Evolutionary conservation across 2,888 invertebrate species (phyloP), one percentile per base, ranked within the genome.

Genomic region (Molorchus minor): DNA sequence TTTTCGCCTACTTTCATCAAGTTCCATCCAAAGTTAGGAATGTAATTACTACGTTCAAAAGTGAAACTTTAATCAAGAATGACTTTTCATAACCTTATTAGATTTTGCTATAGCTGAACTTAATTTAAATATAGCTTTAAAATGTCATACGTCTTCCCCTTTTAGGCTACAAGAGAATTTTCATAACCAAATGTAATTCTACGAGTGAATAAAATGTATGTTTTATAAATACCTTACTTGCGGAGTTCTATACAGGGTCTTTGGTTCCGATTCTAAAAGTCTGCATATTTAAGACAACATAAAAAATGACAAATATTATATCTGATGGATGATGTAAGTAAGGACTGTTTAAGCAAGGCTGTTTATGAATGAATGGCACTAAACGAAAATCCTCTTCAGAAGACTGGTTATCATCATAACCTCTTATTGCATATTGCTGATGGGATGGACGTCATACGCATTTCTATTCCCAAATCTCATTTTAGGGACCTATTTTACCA

Each of bases 1-100:
- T 43, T 8, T n/a, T 10, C 13, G 7, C 25, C 43, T 20, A 20
- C 43, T 17, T 36, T 38, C 49, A 1, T 38, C 16, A 13, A 38
- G 38, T 38, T 36, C 21, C 36, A 15, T 49, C 49, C 38, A 25
- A 19, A 47, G 49, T 38, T 38, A 5, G 17, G 47, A 47, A 19
- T 21, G 25, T 38, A 38, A 19, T 58, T 51, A 35, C 56, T 54
- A 55, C 58, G 61, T 61, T 56, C 56, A 51, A 45, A 61, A 62
- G 55, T 56, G 43, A 54, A 57, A 57, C 15, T 61, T 49, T 62
- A 56, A 57, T 60, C 56, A 57, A 57, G 56, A 61, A 59, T 56
- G 52, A 65, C 58, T 61, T 56, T 54, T 56, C 61, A 44, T 25
- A 58, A 61, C 62, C 62, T 62, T 62, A 65, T 65, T 65, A 61